These are phyloP conservation scores for Vesta saturnalis DNA, from an alignment of 2,888 invertebrate genomes.

Conservation along the genomic window DNA sequence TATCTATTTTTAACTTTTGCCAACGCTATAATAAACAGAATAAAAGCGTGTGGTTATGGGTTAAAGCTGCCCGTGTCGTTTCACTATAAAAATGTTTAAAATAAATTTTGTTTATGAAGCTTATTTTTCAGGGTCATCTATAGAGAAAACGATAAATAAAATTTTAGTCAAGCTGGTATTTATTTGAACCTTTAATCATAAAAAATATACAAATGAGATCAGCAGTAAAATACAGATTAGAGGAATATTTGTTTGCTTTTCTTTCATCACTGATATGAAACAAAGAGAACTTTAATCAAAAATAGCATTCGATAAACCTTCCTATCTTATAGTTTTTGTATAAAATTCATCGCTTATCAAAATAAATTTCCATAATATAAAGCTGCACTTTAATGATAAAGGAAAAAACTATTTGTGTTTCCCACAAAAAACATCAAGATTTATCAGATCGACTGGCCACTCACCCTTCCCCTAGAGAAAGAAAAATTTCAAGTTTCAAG, in stretches of 20 bases:
- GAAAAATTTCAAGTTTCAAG: slow-evolving; percentile 16
- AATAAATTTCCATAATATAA: too few relatives aligned
- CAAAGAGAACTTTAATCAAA: neutral
- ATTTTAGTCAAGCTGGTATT: neutral
- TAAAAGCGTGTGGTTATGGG: too few relatives aligned
- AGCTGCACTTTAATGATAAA: too few relatives aligned
- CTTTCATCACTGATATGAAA: too few relatives aligned
- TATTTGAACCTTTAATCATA: neutral
- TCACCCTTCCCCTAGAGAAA: too few relatives aligned
- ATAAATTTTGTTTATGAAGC: too few relatives aligned
- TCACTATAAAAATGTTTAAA: too few relatives aligned
- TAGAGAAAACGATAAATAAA: neutral
- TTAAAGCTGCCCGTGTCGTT: too few relatives aligned
- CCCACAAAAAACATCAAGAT: neutral
- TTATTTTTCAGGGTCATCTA: neutral
- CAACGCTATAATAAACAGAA: too few relatives aligned
- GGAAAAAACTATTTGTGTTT: too few relatives aligned
- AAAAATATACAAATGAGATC: neutral
- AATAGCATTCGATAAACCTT: neutral
- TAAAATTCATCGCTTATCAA: neutral
- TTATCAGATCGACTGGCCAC: too few relatives aligned
- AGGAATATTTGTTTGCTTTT: neutral
- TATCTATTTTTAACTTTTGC: too few relatives aligned
- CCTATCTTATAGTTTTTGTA: neutral
- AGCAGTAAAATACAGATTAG: neutral